Base-by-base conservation (phyloP, 2,888 invertebrate genomes). In the Amblyjoppa fuscipennis region DNA sequence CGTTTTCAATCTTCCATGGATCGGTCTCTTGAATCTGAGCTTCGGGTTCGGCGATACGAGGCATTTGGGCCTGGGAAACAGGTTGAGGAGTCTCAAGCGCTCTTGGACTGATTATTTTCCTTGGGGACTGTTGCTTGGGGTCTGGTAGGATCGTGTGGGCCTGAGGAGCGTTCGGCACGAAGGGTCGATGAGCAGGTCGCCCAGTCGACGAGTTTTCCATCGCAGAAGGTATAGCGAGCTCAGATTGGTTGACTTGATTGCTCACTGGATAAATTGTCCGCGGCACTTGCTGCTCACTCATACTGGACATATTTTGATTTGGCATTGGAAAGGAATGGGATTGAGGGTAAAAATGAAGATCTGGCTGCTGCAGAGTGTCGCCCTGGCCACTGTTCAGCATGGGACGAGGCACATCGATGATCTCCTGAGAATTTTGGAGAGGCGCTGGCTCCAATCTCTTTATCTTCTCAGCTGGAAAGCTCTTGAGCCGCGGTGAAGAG, bases 381-480 rank as follows among this genome's bases (percentile, higher is more conserved):
- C 88, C 88, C 53, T 89, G 85, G n/a, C 88, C 87, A 45, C 31
- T 75, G 20, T 80, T 71, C 1, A 51, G 4, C 3, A 45, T 16
- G 7, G 51, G 84, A 45, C 53, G 38, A 1, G 51, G 3, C 20
- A 11, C 49, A 16, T 31, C 69, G 31, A n/a, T 11, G 38, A 61
- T 82, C 53, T 76, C 66, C 28, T 34, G 2, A 4, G 53, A 34
- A 61, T 80, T 83, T 68, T 20, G 31, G 7, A 83, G 20, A 11
- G 88, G 83, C 2, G 88, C 75, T 45, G 69, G 82, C 11, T 89
- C 82, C 0, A 89, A 56, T 70, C 86, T 90, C 34, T 88, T 90
- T 1, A 92, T 89, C 51, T 87, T 89, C 79, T 93, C 93, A 0
- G 90, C 89, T 1, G 93, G 93, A 70, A 93, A 93, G 80, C 83